Evolutionary conservation across 2,797 vertebrate genomes (phyloP).

Genomic region (Bufotes viridis): DNA sequence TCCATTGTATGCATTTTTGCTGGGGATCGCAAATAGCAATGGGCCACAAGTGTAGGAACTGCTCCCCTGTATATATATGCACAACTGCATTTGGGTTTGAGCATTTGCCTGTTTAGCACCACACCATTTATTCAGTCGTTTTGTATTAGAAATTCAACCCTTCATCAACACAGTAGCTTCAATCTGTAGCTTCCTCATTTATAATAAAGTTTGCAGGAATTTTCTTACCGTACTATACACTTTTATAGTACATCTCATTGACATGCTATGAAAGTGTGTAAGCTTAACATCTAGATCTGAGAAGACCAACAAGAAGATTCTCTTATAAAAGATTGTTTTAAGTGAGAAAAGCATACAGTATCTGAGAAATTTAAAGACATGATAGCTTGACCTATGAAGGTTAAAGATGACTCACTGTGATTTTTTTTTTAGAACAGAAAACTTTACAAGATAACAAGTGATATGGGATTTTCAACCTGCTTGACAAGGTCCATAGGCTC

Average conservation of each 20-base stretch:
- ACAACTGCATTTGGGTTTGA: no score
- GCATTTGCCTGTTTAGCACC: no score
- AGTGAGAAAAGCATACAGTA: neutral
- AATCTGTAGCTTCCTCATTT: neutral
- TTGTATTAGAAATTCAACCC: neutral
- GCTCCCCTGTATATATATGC: no score
- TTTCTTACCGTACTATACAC: neutral
- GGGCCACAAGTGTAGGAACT: no score
- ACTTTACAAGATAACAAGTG: slow-evolving; percentile 10
- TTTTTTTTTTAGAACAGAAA: slow-evolving; percentile 4
- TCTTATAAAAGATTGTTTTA: neutral
- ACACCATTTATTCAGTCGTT: no score
- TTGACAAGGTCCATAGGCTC: slow-evolving; percentile 3
- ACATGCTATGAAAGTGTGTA: neutral
- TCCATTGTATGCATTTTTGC: no score
- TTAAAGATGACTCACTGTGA: slow-evolving; percentile 25
- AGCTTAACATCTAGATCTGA: neutral
- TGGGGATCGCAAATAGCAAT: no score
- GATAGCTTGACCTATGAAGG: slow-evolving; percentile 16
- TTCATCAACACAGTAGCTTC: neutral
- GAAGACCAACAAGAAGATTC: neutral
- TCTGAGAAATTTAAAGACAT: neutral
- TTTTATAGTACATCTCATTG: neutral
- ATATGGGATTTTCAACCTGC: slow-evolving; percentile 4
- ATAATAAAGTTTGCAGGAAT: neutral